Conservation (phyloP, 2,888 invertebrate genomes). For the Drosophila peninsularis region DNA sequence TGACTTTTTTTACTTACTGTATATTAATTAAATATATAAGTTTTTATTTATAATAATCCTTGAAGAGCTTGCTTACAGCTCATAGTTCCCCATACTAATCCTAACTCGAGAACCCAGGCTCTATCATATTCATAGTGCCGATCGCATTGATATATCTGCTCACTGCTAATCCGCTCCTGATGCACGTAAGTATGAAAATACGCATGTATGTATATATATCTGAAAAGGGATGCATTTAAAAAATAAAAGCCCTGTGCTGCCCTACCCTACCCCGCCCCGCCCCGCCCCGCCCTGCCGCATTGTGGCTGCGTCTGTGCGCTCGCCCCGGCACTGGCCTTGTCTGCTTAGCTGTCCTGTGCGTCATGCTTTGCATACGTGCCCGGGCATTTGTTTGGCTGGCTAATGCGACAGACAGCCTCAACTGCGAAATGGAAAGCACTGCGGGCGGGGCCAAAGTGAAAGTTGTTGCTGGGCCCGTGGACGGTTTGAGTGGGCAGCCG, state of each 20-base stretch:
- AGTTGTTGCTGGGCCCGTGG: slow-evolving; percentile 27
- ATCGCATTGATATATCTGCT: background rate
- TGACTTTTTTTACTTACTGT: too few relatives aligned
- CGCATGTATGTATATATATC: background rate
- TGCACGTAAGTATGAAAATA: background rate
- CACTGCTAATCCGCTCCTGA: slow-evolving; percentile 21
- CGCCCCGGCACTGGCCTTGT: background rate
- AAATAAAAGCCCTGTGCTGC: background rate
- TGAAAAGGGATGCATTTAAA: background rate
- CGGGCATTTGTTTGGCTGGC: slow-evolving; percentile 67
- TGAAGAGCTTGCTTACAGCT: too few relatives aligned
- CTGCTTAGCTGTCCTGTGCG: slow-evolving; percentile 20
- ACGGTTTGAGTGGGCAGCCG: background rate
- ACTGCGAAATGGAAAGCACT: slow-evolving; percentile 65
- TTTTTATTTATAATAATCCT: too few relatives aligned
- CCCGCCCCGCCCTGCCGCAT: background rate
- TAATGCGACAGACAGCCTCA: slow-evolving; percentile 53
- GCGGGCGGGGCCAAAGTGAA: slow-evolving; percentile 38
- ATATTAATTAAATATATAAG: too few relatives aligned
- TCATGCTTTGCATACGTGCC: slow-evolving; percentile 71
- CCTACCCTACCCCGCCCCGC: too few relatives aligned
- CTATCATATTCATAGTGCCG: background rate
- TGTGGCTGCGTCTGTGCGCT: slow-evolving; percentile 9
- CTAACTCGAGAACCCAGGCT: too few relatives aligned
- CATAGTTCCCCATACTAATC: too few relatives aligned